Evolutionary conservation across 64 coral and sea anemone genomes (phyloP), one percentile per base, ranked within the genome.

Genomic region (Stichodactyla mertensii): DNA sequence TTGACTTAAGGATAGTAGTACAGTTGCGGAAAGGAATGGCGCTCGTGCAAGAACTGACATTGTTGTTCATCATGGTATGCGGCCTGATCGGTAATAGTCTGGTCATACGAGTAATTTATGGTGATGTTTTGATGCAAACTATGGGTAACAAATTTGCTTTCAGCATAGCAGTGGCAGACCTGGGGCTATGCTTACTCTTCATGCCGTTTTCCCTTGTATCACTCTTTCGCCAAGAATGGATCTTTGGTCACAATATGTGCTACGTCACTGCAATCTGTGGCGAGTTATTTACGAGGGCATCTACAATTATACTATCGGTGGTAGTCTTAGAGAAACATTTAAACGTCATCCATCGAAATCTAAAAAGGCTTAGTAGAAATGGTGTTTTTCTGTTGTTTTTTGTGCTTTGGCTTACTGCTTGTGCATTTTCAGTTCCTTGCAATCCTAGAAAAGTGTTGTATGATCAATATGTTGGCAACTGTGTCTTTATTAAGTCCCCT

Each of bases 271-370:
- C 83, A 10, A 61, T 85, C 27, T 85, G 10, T 20, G 53, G 83
- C 5, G 83, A 85, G 54, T 61, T 85, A 0, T 64, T 85, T 55
- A 54, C 27, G 18, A 55, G 57, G 22, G 83, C 23, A 16, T 61
- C 83, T 36, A 19, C 83, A 7, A 13, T 62, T 11, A 64, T 56
- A 57, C 27, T 85, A 58, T 60, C 60, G 5, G 24, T 64, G 45
- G 60, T 85, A n/a, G 57, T 85, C 4, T 85, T 23, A 23, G 54
- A 85, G 56, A 85, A 85, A 61, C 56, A 85, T 61, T 85, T 59
- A 16, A 57, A 36, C 23, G 16, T 85, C 28, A 19, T 60, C 14
- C 56, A 55, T 6, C 19, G 54, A 45, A 57, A 64, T 4, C 16
- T 60, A 23, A 64, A 58, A 55, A 52, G 8, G 15, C 27, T 58